Conservation (phyloP, 2,888 invertebrate genomes). For the Exocentrus adspersus region DNA sequence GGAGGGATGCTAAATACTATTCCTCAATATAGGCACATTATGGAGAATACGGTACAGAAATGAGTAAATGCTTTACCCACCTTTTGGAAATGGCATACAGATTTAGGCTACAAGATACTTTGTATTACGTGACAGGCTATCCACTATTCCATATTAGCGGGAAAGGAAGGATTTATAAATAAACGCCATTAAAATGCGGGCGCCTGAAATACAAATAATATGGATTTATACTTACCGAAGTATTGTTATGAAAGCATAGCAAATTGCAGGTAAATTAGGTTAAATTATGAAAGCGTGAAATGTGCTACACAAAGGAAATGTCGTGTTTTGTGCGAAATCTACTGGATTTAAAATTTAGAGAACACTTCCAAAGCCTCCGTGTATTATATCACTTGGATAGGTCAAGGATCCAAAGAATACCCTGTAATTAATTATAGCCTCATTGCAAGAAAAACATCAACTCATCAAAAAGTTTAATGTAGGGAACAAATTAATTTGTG, state of each 20-base stretch:
- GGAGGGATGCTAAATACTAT: too few relatives aligned
- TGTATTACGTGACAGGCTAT: too few relatives aligned
- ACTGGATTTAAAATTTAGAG: not conserved
- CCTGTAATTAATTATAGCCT: too few relatives aligned
- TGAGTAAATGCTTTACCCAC: too few relatives aligned
- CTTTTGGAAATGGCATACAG: too few relatives aligned
- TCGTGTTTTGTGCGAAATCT: not conserved
- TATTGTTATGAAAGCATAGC: not conserved
- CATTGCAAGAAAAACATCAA: too few relatives aligned
- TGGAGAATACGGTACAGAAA: too few relatives aligned
- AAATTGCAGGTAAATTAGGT: conserved; percentile 4
- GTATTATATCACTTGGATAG: not conserved
- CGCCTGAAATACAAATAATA: not conserved
- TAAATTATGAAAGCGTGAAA: not conserved
- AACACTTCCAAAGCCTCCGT: not conserved
- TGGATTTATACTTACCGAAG: not conserved
- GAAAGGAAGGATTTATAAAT: not conserved
- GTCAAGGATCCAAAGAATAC: too few relatives aligned
- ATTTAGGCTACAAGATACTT: too few relatives aligned
- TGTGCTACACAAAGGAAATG: not conserved
- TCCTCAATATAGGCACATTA: too few relatives aligned
- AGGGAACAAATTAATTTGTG: too few relatives aligned
- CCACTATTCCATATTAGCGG: not conserved
- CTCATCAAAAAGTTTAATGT: too few relatives aligned
- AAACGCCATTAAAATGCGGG: not conserved